These are phyloP conservation scores for Fabriciana adippe DNA, from an alignment of 2,888 invertebrate genomes.

Conservation along the genomic window DNA sequence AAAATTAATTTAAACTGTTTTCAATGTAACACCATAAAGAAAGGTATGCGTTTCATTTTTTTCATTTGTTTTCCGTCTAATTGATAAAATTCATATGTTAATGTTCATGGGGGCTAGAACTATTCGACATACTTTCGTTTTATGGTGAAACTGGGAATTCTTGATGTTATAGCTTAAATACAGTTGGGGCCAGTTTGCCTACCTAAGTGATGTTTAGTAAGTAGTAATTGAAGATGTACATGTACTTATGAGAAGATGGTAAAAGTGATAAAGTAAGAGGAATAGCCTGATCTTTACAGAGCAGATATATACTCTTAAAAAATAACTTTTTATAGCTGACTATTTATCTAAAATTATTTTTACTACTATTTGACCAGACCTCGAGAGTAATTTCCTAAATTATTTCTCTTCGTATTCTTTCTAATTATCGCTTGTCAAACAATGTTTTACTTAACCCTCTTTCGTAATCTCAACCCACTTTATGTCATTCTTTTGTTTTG, in stretches of 20 bases:
- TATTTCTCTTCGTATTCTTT: not conserved
- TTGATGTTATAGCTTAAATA: not conserved
- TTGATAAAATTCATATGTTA: constrained; percentile 35
- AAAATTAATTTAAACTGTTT: not conserved
- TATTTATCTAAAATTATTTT: no score
- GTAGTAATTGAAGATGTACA: no score
- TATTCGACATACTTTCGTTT: constrained; percentile 24
- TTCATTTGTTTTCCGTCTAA: constrained; percentile 31
- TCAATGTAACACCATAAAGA: constrained; percentile 16
- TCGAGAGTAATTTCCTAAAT: no score
- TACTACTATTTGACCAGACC: no score
- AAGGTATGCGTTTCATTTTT: constrained; percentile 25
- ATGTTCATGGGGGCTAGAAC: constrained; percentile 32
- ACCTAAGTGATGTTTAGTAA: no score
- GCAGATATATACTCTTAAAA: no score
- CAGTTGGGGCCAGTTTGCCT: no score
- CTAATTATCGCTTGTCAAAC: constrained; percentile 11
- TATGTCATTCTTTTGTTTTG: constrained; percentile 22
- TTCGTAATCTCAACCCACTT: constrained; percentile 15
- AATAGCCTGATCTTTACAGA: no score
- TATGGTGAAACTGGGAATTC: constrained; percentile 14
- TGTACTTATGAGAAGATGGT: no score
- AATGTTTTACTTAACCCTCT: constrained; percentile 6
- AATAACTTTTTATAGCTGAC: no score
- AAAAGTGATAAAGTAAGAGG: no score